Conservation (phyloP, 2,113 vertebrate species). For the Andinoacara biseriatus region DNA sequence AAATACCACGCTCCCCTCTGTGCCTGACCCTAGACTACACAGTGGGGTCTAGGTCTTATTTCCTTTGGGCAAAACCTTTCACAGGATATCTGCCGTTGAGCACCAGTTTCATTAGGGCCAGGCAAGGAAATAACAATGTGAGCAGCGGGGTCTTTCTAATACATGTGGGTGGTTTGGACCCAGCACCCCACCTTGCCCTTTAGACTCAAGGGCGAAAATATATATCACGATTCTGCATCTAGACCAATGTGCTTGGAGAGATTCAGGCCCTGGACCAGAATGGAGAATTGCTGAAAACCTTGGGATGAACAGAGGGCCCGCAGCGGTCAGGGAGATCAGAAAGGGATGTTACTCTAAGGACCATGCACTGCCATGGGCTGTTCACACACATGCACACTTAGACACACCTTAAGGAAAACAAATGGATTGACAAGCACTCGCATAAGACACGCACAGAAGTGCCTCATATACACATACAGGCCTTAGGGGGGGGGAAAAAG, state of each 20-base stretch:
- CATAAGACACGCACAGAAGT: not conserved
- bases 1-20: not conserved
- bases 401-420: conserved; percentile 50
- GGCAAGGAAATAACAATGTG: conserved; percentile 14
- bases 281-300: conserved; percentile 26
- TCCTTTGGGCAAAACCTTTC: conserved; percentile 30
- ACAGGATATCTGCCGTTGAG: conserved; percentile 23
- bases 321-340: conserved; percentile 62
- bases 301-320: conserved; percentile 54
- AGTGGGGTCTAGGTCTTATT: conserved; percentile 8
- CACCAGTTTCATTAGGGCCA: conserved; percentile 26
- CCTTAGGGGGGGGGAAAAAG: conserved; percentile 9
- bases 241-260: not conserved
- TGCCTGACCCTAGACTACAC: not conserved
- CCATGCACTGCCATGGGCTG: conserved; percentile 51
- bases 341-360: conserved; percentile 51
- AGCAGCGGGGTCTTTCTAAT: not conserved
- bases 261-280: conserved; percentile 22
- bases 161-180: conserved; percentile 50
- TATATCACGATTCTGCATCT: conserved; percentile 19
- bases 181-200: conserved; percentile 25
- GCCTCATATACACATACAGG: conserved; percentile 13
- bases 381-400: conserved; percentile 6
- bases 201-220: conserved; percentile 19
- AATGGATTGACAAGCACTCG: not conserved